Percentiles rank a stretch among this genome's conserved stretches.
phyloP scores from a whole-genome alignment of 1,140 invertebrate species.

The Cydia fagiglandana region DNA sequence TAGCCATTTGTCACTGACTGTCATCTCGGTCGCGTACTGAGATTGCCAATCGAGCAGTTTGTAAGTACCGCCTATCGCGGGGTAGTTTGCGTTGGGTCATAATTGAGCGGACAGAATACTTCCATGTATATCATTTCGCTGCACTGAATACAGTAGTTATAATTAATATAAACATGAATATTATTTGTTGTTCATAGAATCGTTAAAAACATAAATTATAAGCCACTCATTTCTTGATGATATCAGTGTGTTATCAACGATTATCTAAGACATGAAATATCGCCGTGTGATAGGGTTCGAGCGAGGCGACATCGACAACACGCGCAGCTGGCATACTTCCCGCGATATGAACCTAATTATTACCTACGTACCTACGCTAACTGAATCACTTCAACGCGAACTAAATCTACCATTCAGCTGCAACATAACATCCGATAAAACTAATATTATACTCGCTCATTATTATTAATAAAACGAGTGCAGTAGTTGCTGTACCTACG shows the following conservation, averaged over 20 bases:
- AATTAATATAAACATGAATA: too few relatives aligned
- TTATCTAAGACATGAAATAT: slow-evolving; percentile 56
- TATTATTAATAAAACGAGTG: not conserved
- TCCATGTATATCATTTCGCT: too few relatives aligned
- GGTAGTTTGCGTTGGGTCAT: too few relatives aligned
- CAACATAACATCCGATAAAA: not conserved
- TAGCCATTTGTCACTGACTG: too few relatives aligned
- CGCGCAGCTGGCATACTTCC: not conserved
- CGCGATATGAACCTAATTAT: not conserved
- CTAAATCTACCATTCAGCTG: not conserved
- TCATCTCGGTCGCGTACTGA: too few relatives aligned
- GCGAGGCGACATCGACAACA: slow-evolving; percentile 32
- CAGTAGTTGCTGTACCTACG: not conserved
- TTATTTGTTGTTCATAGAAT: not conserved
- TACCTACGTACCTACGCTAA: not conserved
- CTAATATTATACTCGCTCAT: not conserved
- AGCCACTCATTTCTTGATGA: not conserved
- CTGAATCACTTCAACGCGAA: not conserved
- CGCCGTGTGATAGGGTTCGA: slow-evolving; percentile 43
- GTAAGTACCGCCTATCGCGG: too few relatives aligned
- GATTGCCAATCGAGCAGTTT: too few relatives aligned
- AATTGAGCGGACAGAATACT: too few relatives aligned
- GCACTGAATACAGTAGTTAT: too few relatives aligned
- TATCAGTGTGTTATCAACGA: slow-evolving; percentile 45
- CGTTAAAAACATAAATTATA: not conserved